Base-by-base conservation (phyloP, 1,140 invertebrate species). In the Anoplophora glabripennis region DNA sequence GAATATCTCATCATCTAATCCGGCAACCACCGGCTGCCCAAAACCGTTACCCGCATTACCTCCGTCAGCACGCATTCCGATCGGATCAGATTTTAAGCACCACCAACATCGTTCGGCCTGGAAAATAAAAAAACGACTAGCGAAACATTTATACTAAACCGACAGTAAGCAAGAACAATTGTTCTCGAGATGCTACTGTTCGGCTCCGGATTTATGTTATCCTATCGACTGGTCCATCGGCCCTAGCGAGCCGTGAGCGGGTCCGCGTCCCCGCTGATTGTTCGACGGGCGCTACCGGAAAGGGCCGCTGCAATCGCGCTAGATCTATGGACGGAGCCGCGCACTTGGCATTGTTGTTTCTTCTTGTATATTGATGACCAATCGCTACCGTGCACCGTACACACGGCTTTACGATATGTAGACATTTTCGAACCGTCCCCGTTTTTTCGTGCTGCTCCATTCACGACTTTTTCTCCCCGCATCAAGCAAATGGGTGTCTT, bases 121-220 rank as follows among this genome's bases (percentile, higher is more conserved):
- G 14, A 52, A 52, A 35, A 63, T 12, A 33, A 65, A 62, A 42
- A 67, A 65, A 67, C 65, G 47, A 38, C 63, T 53, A 66, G 51
- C 46, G 56, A 48, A 69, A 70, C 69, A 69, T 71, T 68, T 65
- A 64, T 68, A 68, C 64, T 60, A 67, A 68, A 71, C 64, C 61
- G 70, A 70, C 68, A 65, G 64, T 69, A 70, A 69, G 65, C 68
- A 68, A 66, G 67, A 68, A 72, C 70, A 71, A 72, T 72, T 71
- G 70, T 72, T 72, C 63, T 66, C 63, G 55, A 47, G 65, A 68
- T 67, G 67, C 68, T 72, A 70, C 65, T 64, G 66, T 66, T 70
- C 69, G 57, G 49, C 49, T 45, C 56, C 63, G 60, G 61, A 71
- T 71, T 71, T 71, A 71, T 69, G 67, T 71, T 65, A 69, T 63